These are phyloP conservation scores for Drosophila triauraria DNA, from an alignment of 1,140 invertebrate genomes.

Conservation along the genomic window DNA sequence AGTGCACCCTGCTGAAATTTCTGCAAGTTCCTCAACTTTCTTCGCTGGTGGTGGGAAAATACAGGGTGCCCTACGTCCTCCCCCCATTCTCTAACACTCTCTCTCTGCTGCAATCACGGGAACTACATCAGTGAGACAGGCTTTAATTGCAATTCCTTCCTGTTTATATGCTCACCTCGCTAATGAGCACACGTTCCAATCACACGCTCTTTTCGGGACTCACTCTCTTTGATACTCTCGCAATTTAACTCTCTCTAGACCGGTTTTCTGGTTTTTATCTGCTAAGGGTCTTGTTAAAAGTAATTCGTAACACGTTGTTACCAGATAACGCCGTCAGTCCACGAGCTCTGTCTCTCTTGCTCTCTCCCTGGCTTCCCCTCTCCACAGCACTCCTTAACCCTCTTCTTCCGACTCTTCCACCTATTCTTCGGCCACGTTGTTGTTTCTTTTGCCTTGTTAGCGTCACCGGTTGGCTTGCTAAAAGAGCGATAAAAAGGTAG, in stretches of 20 bases:
- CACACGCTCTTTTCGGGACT: slow-evolving; percentile 21
- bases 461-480: slow-evolving; percentile 71
- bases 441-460: slow-evolving; percentile 65
- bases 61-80: slow-evolving; percentile 35
- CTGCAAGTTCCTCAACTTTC: slow-evolving; percentile 48
- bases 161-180: slow-evolving; percentile 57
- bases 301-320: slow-evolving; percentile 85
- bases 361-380: slow-evolving; percentile 22
- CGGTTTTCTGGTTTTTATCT: slow-evolving; percentile 82
- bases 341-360: slow-evolving; percentile 38
- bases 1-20: slow-evolving; percentile 66
- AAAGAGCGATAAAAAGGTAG: slow-evolving; percentile 76
- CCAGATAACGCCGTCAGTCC: slow-evolving; percentile 80
- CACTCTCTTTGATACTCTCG: slow-evolving; percentile 16
- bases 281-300: slow-evolving; percentile 85
- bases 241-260: slow-evolving; percentile 34
- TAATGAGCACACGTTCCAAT: slow-evolving; percentile 71
- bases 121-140: slow-evolving; percentile 39
- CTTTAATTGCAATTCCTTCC: slow-evolving; percentile 71
- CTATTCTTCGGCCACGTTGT: slow-evolving; percentile 32
- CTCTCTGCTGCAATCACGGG: slow-evolving; percentile 43
- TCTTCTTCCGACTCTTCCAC: slow-evolving; percentile 14
- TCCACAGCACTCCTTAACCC: slow-evolving; percentile 17
- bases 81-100: slow-evolving; percentile 29
- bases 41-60: slow-evolving; percentile 28